phyloP scores from a whole-genome alignment of 1,140 invertebrate genomes.

The Tetraneura akinire region DNA sequence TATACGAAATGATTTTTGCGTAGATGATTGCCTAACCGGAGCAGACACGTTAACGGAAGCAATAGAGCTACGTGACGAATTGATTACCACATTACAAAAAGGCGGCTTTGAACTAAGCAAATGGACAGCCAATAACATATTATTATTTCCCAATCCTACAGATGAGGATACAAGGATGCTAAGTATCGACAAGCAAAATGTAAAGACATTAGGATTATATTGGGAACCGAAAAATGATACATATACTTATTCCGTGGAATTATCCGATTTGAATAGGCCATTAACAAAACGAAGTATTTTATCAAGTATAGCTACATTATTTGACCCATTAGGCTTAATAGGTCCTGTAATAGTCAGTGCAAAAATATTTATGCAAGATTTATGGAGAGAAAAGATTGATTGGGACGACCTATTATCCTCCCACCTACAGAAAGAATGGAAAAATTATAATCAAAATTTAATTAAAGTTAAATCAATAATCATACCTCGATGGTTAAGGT shows the following conservation, averaged over 20 bases:
- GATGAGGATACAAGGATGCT: too few species aligned
- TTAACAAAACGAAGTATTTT: conserved; percentile 43
- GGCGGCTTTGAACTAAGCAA: conserved; percentile 43
- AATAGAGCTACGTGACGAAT: neutral
- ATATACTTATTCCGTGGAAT: neutral
- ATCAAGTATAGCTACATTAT: conserved; percentile 45
- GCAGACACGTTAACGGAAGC: neutral
- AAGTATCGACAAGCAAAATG: neutral
- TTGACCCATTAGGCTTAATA: conserved; percentile 52
- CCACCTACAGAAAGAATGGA: neutral
- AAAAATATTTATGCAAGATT: conserved; percentile 53
- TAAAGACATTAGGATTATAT: neutral
- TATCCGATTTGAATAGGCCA: neutral
- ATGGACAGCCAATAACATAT: conserved; percentile 7
- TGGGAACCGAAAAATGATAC: neutral
- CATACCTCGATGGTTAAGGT: neutral
- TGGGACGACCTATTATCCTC: conserved; percentile 47
- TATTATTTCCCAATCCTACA: too few species aligned
- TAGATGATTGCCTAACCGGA: conserved; percentile 58
- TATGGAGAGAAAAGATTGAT: conserved; percentile 39
- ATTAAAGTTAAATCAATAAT: neutral
- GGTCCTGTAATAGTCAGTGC: conserved; percentile 41
- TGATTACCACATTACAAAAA: neutral
- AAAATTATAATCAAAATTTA: neutral
- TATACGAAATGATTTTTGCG: conserved; percentile 59